phyloP scores from a whole-genome alignment of 2,797 vertebrate species.

The Anguilla obscura region DNA sequence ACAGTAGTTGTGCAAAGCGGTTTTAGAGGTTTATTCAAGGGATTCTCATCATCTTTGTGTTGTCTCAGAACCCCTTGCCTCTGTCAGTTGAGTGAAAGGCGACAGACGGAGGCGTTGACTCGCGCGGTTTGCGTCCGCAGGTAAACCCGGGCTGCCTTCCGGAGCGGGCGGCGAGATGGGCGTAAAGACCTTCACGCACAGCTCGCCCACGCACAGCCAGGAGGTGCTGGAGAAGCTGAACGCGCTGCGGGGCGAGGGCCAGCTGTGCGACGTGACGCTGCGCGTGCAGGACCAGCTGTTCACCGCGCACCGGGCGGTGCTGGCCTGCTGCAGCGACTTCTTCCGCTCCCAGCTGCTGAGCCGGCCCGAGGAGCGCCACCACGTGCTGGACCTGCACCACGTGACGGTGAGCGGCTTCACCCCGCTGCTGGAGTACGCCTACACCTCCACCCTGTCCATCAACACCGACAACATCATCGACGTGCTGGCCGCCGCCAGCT shows the following conservation, averaged over 20 bases:
- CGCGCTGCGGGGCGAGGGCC: conserved; percentile 81
- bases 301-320: conserved; percentile 78
- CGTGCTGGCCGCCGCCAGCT: conserved; percentile 94
- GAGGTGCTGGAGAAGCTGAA: conserved; percentile 87
- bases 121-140: conserved; percentile 25
- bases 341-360: conserved; percentile 82
- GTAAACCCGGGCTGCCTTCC: conserved; percentile 15
- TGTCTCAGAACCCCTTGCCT: neutral
- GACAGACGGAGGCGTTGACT: neutral
- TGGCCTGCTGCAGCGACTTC: conserved; percentile 81
- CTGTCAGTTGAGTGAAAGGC: neutral
- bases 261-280: conserved; percentile 97
- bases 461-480: conserved; percentile 99
- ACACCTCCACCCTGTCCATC: conserved; percentile 95
- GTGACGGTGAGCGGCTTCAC: conserved; percentile 90
- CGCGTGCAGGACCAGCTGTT: conserved; percentile 96
- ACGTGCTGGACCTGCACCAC: conserved; percentile 88
- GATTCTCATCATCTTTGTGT: neutral
- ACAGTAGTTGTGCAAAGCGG: no score
- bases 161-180: conserved; percentile 75
- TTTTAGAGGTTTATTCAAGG: neutral
- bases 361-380: conserved; percentile 81
- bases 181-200: conserved; percentile 83
- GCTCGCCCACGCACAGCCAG: conserved; percentile 84
- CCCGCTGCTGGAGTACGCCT: conserved; percentile 94